These are phyloP conservation scores for Aldabrachelys gigantea DNA, from an alignment of 2,113 vertebrate genomes.

Conservation along the genomic window DNA sequence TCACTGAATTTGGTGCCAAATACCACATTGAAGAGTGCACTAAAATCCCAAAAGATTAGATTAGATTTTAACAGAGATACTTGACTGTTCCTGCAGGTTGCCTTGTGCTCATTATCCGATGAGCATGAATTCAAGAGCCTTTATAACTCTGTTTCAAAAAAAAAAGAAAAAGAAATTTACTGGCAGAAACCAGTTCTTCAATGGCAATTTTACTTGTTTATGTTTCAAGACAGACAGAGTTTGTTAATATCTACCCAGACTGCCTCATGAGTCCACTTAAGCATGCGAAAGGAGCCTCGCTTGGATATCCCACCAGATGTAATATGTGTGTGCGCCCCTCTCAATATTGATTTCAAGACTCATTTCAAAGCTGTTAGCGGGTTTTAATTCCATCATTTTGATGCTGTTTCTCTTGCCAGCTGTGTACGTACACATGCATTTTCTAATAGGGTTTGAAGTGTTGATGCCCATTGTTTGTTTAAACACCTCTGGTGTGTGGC, in stretches of 20 bases:
- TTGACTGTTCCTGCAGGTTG: background rate
- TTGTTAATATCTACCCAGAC: background rate
- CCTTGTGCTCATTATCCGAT: background rate
- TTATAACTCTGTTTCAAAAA: background rate
- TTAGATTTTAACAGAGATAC: background rate
- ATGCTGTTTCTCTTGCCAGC: background rate
- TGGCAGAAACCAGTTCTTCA: background rate
- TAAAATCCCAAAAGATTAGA: background rate
- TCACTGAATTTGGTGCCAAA: background rate
- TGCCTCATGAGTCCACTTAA: background rate
- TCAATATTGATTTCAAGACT: background rate
- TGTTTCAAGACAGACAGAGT: fast-evolving
- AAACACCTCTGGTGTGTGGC: slow-evolving; percentile 1
- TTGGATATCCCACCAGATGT: background rate
- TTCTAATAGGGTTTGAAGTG: slow-evolving; percentile 36
- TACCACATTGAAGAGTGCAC: background rate
- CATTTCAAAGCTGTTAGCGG: background rate
- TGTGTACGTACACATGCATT: slow-evolving; percentile 13
- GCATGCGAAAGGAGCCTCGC: background rate
- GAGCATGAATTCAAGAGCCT: background rate
- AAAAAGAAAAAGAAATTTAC: background rate
- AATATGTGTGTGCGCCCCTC: background rate
- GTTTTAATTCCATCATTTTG: background rate
- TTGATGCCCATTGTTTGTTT: background rate
- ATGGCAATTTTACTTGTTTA: background rate